These are phyloP conservation scores for Deroplatys truncata DNA, from an alignment of 2,888 invertebrate species.

Conservation along the genomic window DNA sequence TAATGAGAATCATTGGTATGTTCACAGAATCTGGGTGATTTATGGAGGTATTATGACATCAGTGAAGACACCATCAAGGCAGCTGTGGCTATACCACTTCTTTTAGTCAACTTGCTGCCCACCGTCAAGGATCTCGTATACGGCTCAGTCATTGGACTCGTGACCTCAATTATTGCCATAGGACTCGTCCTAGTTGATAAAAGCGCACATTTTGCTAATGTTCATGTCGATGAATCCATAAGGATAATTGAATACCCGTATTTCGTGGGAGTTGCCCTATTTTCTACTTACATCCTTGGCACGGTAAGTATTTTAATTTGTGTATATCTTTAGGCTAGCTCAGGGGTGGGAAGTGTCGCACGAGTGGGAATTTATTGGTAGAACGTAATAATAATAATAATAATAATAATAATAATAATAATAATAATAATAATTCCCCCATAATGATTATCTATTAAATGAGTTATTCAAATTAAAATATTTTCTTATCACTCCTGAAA, in stretches of 20 bases:
- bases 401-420: no score
- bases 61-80: not conserved
- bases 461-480: no score
- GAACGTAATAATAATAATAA: no score
- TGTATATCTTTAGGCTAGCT: no score
- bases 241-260: not conserved
- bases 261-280: not conserved
- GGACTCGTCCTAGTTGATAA: not conserved
- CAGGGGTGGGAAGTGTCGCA: no score
- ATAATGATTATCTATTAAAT: no score
- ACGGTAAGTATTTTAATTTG: not conserved
- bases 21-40: no score
- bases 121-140: not conserved
- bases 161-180: not conserved
- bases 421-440: no score
- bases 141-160: not conserved
- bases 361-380: no score
- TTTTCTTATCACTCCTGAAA: no score
- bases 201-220: not conserved
- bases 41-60: no score
- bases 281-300: not conserved
- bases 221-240: not conserved
- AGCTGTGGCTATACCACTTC: not conserved
- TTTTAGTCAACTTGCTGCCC: not conserved
- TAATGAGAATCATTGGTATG: no score